A percentile compares a stretch with the other conserved stretches of the same genome.
These are phyloP conservation scores for Meliscaeva auricollis DNA, from an alignment of 2,888 invertebrate species.

Conservation along the genomic window DNA sequence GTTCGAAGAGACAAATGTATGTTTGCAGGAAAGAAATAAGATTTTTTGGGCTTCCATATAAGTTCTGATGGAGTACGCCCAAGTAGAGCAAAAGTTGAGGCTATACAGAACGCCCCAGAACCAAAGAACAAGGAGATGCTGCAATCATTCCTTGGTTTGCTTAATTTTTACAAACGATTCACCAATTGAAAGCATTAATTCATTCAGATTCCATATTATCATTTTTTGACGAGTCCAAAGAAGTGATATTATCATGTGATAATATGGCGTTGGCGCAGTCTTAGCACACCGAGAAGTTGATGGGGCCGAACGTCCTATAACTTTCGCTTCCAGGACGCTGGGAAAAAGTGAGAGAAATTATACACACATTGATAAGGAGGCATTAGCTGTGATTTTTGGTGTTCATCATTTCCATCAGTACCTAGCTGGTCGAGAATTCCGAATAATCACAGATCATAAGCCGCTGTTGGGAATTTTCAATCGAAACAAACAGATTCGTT, in stretches of 20 bases:
- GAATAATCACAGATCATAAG: not conserved
- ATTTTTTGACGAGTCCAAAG: not conserved
- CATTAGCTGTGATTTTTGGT: not conserved
- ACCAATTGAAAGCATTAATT: not conserved
- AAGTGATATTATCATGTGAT: not conserved
- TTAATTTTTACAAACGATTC: not conserved
- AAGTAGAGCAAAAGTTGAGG: not conserved
- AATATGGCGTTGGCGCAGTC: not conserved
- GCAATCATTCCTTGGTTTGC: not conserved
- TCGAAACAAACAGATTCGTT: not conserved
- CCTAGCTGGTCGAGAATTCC: not conserved
- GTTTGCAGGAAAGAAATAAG: too few relatives aligned
- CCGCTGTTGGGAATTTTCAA: not conserved
- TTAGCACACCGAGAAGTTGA: not conserved
- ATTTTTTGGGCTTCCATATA: too few relatives aligned
- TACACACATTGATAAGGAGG: constrained; percentile 4
- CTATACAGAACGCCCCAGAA: not conserved
- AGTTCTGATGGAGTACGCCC: too few relatives aligned
- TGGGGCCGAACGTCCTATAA: not conserved
- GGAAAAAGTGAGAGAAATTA: constrained; percentile 10
- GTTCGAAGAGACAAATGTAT: too few relatives aligned
- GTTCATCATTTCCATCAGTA: constrained; percentile 3
- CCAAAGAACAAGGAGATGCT: not conserved
- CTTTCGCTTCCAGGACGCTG: constrained; percentile 3
- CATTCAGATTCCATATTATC: not conserved